phyloP scores from a whole-genome alignment of 2,113 vertebrate genomes.

The Antigone vipio region DNA sequence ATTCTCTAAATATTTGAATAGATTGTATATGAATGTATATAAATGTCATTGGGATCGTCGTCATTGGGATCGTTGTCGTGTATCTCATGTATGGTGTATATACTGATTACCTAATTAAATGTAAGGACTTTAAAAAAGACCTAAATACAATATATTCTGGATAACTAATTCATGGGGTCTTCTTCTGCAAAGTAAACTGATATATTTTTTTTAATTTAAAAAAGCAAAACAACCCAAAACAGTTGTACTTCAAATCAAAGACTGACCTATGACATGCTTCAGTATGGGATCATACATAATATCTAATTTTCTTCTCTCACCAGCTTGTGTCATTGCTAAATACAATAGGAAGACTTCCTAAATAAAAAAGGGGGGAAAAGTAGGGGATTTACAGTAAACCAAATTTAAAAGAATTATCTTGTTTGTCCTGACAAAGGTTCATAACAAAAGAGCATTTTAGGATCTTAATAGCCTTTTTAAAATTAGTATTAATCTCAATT shows the following conservation, averaged over 20 bases:
- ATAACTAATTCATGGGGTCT: neutral
- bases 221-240: accelerated
- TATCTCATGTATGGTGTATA: neutral
- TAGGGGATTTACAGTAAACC: neutral
- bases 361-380: neutral
- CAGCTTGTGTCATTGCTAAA: neutral
- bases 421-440: neutral
- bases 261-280: neutral
- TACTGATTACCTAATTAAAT: neutral
- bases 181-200: neutral
- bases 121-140: neutral
- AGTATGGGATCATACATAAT: accelerated
- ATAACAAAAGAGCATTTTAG: neutral
- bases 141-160: neutral
- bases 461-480: neutral
- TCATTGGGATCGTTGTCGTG: neutral
- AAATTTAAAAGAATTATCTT: neutral
- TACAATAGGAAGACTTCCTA: neutral
- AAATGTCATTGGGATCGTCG: neutral
- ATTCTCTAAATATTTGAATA: neutral
- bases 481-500: neutral
- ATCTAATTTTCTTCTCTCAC: neutral
- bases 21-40: neutral
- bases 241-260: neutral
- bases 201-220: neutral